A percentile compares a stretch with the other conserved stretches of the same genome.
phyloP scores from a whole-genome alignment of 2,113 vertebrate species.

The Dicentrarchus labrax region DNA sequence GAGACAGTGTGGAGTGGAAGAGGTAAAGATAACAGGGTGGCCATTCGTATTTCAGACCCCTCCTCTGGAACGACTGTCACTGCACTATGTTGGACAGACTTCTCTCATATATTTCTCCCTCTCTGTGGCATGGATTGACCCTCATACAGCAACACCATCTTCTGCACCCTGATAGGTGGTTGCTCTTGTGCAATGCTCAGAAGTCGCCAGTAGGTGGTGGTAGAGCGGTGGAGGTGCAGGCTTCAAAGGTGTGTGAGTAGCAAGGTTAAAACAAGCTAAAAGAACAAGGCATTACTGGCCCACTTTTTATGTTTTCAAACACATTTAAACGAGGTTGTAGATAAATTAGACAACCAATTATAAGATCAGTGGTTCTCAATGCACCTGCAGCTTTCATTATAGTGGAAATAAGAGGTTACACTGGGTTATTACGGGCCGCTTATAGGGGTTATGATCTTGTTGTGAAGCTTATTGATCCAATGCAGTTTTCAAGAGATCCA shows the following conservation, averaged over 20 bases:
- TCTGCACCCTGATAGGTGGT: slow-evolving; percentile 69
- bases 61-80: no score
- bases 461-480: background rate
- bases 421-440: background rate
- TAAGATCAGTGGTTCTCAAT: background rate
- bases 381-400: background rate
- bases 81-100: background rate
- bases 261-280: slow-evolving; percentile 34
- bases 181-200: background rate
- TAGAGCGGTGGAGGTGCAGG: slow-evolving; percentile 35
- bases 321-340: background rate
- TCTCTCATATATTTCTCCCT: no score
- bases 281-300: background rate
- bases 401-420: background rate
- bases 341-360: background rate
- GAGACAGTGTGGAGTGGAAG: no score
- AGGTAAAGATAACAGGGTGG: no score
- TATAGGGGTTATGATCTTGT: background rate
- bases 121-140: slow-evolving; percentile 55
- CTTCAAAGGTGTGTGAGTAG: slow-evolving; percentile 24
- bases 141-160: slow-evolving; percentile 76
- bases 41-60: no score
- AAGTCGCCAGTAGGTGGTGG: slow-evolving; percentile 61
- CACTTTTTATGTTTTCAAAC: background rate
- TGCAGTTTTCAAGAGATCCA: background rate